These are phyloP conservation scores for Allygus modestus DNA, from an alignment of 2,888 invertebrate genomes.

Conservation along the genomic window DNA sequence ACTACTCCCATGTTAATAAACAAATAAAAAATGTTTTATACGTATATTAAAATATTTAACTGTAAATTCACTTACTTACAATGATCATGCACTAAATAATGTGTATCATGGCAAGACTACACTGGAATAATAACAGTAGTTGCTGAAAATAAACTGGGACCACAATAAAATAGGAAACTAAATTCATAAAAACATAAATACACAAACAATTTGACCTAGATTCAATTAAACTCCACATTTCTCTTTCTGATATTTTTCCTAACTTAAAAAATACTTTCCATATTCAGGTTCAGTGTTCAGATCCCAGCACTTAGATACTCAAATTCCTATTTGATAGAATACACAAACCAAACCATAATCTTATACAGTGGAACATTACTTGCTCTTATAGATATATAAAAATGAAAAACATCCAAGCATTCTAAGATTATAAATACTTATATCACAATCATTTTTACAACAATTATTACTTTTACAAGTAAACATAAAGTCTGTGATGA, in stretches of 20 bases:
- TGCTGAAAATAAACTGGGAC: too few species aligned
- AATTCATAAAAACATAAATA: too few species aligned
- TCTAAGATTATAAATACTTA: slow-evolving; percentile 13
- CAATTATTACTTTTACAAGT: slow-evolving; percentile 1
- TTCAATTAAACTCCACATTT: too few species aligned
- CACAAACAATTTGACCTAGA: too few species aligned
- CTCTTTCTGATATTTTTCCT: not conserved
- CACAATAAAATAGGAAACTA: too few species aligned
- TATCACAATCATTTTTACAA: slow-evolving; percentile 23
- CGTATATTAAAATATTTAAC: too few species aligned
- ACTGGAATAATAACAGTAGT: too few species aligned
- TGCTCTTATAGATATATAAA: slow-evolving; percentile 16
- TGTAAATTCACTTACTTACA: too few species aligned
- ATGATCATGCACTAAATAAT: too few species aligned
- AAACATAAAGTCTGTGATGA: not conserved
- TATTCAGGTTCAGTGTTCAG: not conserved
- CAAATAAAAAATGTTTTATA: too few species aligned
- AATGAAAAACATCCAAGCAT: not conserved
- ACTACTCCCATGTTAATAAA: not conserved
- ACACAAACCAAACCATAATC: not conserved
- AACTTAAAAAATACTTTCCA: not conserved
- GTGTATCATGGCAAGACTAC: too few species aligned
- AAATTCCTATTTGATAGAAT: not conserved
- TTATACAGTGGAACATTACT: slow-evolving; percentile 1
- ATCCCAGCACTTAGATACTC: not conserved